Percentiles rank a stretch among this genome's conserved stretches.
Conservation (phyloP, 23 tunicate genomes). For the Botrylloides violaceus region DNA sequence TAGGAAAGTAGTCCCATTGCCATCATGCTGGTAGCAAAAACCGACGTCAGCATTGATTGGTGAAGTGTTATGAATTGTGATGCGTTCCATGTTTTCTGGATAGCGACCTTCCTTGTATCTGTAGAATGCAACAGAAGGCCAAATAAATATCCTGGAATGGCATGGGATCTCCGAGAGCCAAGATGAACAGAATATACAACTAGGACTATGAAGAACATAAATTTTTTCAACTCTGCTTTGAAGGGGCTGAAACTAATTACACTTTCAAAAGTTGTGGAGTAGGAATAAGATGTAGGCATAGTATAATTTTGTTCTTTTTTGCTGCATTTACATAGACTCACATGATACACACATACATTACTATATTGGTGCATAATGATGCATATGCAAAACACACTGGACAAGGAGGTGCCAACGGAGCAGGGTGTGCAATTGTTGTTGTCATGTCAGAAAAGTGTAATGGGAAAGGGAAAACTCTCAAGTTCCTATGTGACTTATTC, state of each 20-base stretch:
- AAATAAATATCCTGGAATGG: not conserved
- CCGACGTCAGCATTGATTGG: constrained; percentile 60
- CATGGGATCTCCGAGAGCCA: not conserved
- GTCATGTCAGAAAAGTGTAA: too few relatives aligned
- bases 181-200: not conserved
- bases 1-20: constrained; percentile 79
- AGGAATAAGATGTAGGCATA: too few relatives aligned
- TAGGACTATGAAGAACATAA: not conserved
- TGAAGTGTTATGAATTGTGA: constrained; percentile 72
- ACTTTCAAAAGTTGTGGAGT: too few relatives aligned
- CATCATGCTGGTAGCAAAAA: constrained; percentile 82
- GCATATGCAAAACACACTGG: too few relatives aligned
- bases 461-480: too few relatives aligned
- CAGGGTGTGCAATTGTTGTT: too few relatives aligned
- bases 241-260: not conserved
- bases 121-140: not conserved
- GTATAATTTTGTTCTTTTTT: too few relatives aligned
- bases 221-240: not conserved
- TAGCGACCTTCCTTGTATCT: constrained; percentile 59
- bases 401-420: too few relatives aligned
- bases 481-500: too few relatives aligned
- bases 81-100: constrained; percentile 83
- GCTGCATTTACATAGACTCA: too few relatives aligned
- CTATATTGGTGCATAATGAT: too few relatives aligned
- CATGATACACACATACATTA: too few relatives aligned